Evolutionary conservation across 2,888 invertebrate species (phyloP).

Genomic region (Folsomia candida): DNA sequence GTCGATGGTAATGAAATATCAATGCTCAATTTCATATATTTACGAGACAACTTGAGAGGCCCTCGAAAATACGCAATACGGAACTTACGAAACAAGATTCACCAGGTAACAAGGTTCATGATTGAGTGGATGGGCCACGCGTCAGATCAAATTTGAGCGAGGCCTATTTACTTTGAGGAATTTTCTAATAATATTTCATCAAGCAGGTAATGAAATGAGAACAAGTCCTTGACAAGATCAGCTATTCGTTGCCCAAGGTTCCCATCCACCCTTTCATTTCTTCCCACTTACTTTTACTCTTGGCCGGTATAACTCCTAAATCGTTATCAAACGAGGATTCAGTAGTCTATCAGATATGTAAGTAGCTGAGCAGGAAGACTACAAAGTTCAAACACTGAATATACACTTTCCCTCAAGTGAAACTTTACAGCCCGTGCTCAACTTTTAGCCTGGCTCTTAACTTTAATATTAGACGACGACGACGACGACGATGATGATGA

Average conservation of each 20-base stretch:
- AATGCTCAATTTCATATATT: too few species aligned
- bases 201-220: conserved; percentile 16
- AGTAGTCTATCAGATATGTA: too few species aligned
- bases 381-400: too few species aligned
- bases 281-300: too few species aligned
- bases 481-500: not conserved
- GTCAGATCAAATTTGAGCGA: conserved; percentile 29
- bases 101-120: too few species aligned
- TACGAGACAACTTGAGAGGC: too few species aligned
- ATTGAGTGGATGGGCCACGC: not conserved
- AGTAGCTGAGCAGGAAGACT: too few species aligned
- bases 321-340: too few species aligned
- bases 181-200: conserved; percentile 35
- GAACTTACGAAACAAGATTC: too few species aligned
- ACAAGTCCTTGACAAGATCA: not conserved
- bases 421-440: not conserved
- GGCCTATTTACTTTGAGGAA: conserved; percentile 48
- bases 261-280: not conserved
- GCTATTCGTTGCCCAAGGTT: not conserved
- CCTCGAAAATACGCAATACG: too few species aligned
- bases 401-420: not conserved
- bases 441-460: not conserved
- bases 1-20: too few species aligned
- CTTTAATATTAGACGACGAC: not conserved
- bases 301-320: too few species aligned